Conservation (phyloP, 2,888 invertebrate species). For the Periphyllus acericola region DNA sequence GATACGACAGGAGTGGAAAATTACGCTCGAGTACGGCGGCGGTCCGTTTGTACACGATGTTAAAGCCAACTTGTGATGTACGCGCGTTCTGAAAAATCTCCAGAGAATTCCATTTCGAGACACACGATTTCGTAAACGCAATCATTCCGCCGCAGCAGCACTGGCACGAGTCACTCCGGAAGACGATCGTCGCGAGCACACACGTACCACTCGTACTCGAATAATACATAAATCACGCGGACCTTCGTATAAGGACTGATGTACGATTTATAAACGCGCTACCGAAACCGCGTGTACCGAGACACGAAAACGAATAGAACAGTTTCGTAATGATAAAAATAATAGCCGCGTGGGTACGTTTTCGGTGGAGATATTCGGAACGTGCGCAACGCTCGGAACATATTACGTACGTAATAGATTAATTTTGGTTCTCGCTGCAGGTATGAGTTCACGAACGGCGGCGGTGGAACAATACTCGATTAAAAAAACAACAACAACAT, state of each 20-base stretch:
- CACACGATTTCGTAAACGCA: constrained; percentile 29
- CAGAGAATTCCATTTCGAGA: not conserved
- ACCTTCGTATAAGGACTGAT: not conserved
- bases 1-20: too few relatives aligned
- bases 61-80: too few relatives aligned
- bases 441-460: too few relatives aligned
- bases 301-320: not conserved
- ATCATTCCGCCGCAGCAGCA: not conserved
- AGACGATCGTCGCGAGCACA: not conserved
- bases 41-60: too few relatives aligned
- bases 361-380: too few relatives aligned
- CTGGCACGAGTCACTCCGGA: constrained; percentile 11
- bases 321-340: not conserved
- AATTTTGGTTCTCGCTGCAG: not conserved
- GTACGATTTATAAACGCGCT: not conserved
- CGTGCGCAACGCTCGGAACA: too few relatives aligned
- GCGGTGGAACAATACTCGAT: too few relatives aligned
- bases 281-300: not conserved
- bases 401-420: not conserved
- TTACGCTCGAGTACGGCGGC: too few relatives aligned
- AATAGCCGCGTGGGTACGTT: not conserved
- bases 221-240: constrained; percentile 1
- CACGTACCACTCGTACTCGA: too few relatives aligned
- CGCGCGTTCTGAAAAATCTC: not conserved
- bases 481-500: too few relatives aligned